Base-by-base conservation (phyloP, 2,888 invertebrate species). In the Yponomeuta evonymella region DNA sequence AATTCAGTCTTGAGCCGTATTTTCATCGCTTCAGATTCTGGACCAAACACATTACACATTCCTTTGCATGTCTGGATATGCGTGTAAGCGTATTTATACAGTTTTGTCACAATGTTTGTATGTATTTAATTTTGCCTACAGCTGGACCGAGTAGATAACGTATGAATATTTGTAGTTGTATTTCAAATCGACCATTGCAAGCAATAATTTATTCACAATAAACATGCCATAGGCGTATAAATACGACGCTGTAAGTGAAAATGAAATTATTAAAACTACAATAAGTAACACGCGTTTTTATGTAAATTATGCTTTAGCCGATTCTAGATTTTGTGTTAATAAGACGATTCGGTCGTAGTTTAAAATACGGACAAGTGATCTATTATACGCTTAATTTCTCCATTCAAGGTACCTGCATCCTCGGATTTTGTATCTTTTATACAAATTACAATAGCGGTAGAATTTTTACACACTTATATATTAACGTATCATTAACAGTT, bases 351-450 rank as follows among this genome's bases (percentile, higher is more conserved):
- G 33, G 29, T 33, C 4, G 65, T 65, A 65, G 30, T 65, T 65
- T 65, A 33, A 65, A 30, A 30, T 30, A 58, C 51, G 51, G 51
- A 58, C 51, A 58, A 68, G 48, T 68, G 48, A 68, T 68, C 51
- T 30, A 36, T 30, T 81, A 85, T 89, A 87, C 89, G 87, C 88
- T 89, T 88, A 88, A 81, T 77, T 83, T 62, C 83, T 84, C 85
- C 84, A 81, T 83, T 83, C 83, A 85, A 84, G 80, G 89, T 90
- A 90, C 88, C 90, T 89, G 89, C 85, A 82, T 79, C 81, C 83
- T 84, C 51, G 78, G 80, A 87, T 88, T 87, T 86, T 71, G 75
- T 88, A 88, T 82, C 63, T 67, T 70, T 82, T 87, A 84, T 87
- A 87, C 84, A 86, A 82, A 83, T 78, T 81, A 84, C 81, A 84